A percentile compares a stretch with the other conserved stretches of the same genome.
Evolutionary conservation across 2,797 vertebrate species (phyloP).

Genomic region (Rallus crepitans): DNA sequence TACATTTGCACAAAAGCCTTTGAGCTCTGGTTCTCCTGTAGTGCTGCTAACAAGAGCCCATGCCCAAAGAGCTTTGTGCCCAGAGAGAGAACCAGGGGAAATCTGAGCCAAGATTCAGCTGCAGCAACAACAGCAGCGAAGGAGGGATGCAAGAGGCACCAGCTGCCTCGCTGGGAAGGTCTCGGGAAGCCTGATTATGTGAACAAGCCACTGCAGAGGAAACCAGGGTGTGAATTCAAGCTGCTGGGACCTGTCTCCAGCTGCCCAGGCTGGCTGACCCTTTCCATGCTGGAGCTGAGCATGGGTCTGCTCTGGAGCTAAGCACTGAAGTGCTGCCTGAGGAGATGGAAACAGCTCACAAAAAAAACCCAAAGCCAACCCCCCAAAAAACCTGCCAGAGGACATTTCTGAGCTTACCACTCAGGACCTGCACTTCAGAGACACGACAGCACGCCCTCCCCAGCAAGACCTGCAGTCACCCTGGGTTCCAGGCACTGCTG

Average conservation of each 20-base stretch:
- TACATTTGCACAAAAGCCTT: neutral
- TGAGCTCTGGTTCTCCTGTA: neutral
- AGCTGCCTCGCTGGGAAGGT: neutral
- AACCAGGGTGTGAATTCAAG: neutral
- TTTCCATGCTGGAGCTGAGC: neutral
- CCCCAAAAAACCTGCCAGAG: neutral
- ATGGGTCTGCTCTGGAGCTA: neutral
- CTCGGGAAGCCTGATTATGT: neutral
- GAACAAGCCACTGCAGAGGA: no score
- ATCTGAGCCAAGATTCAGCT: neutral
- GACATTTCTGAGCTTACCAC: neutral
- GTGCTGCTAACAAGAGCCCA: neutral
- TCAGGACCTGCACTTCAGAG: neutral
- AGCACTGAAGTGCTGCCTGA: neutral
- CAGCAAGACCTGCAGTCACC: accelerated
- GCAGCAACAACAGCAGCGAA: neutral
- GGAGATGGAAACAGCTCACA: neutral
- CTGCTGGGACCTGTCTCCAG: neutral
- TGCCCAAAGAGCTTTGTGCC: neutral
- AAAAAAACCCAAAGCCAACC: neutral
- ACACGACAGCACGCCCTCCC: neutral
- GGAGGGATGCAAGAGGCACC: neutral
- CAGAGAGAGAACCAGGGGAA: neutral
- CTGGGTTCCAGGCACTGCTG: neutral
- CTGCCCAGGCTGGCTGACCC: neutral